Evolutionary conservation across 1,140 invertebrate genomes (phyloP).

Genomic region (Galleria mellonella): DNA sequence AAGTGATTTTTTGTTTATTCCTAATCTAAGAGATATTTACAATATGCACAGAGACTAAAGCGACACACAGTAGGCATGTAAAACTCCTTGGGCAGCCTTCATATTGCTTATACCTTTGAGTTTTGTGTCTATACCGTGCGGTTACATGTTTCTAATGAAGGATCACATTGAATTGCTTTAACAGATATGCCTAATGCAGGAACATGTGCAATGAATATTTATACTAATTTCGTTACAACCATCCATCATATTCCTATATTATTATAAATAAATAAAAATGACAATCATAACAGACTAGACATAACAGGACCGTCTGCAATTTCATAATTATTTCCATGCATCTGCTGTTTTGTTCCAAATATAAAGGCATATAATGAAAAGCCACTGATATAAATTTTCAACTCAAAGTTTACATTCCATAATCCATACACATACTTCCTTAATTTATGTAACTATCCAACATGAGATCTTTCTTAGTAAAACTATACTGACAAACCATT

Average conservation of each 20-base stretch:
- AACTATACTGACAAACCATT: conserved; percentile 20
- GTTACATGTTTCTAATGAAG: conserved; percentile 17
- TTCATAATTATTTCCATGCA: conserved; percentile 17
- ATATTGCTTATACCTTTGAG: conserved; percentile 46
- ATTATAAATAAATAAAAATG: conserved; percentile 38
- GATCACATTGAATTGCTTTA: conserved; percentile 45
- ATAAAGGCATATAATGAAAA: neutral
- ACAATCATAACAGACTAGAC: conserved; percentile 49
- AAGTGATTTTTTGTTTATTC: conserved; percentile 31
- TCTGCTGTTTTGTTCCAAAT: neutral
- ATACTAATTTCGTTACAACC: conserved; percentile 15
- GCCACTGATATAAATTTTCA: conserved; percentile 1
- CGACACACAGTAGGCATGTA: conserved; percentile 40
- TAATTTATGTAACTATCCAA: conserved; percentile 26
- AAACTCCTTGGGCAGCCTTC: conserved; percentile 27
- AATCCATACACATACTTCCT: conserved; percentile 13
- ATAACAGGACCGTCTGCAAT: conserved; percentile 41
- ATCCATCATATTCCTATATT: conserved; percentile 14
- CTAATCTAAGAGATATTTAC: conserved; percentile 60
- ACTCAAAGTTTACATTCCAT: conserved; percentile 11
- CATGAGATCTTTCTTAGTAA: conserved; percentile 35
- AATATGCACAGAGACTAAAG: conserved; percentile 64
- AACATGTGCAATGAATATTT: conserved; percentile 22
- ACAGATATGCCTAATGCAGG: conserved; percentile 43
- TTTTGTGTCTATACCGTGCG: conserved; percentile 17